Evolutionary conservation across 2,888 invertebrate species (phyloP).

Genomic region (Rotaria sp.): DNA sequence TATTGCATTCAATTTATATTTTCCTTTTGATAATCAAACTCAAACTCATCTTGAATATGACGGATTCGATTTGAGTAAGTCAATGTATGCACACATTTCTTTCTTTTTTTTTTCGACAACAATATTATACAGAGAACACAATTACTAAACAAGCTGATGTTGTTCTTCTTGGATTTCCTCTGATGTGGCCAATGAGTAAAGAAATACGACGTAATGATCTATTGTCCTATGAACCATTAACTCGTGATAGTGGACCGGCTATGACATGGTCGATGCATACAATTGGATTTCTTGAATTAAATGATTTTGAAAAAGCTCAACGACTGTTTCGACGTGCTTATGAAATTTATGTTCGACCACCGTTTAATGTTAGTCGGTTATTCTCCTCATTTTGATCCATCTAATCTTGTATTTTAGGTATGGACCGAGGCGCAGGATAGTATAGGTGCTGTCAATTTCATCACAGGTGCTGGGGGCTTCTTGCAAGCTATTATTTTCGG

Average conservation of each 20-base stretch:
- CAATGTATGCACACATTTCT: background rate
- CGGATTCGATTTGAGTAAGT: background rate
- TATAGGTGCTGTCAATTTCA: conserved; percentile 55
- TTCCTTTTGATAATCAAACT: conserved; percentile 48
- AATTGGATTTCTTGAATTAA: conserved; percentile 54
- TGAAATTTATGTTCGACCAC: conserved; percentile 47
- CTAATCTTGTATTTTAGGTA: conserved; percentile 46
- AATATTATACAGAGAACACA: conserved; percentile 42
- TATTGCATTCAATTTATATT: conserved; percentile 46
- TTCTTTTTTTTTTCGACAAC: background rate
- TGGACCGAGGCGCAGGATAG: conserved; percentile 54
- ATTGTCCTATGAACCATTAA: conserved; percentile 49
- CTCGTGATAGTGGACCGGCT: conserved; percentile 52
- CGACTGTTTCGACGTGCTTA: conserved; percentile 49
- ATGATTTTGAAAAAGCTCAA: conserved; percentile 48
- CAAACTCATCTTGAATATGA: conserved; percentile 32
- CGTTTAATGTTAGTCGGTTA: conserved; percentile 51
- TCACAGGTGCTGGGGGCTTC: conserved; percentile 57
- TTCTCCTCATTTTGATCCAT: background rate
- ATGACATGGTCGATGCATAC: conserved; percentile 58
- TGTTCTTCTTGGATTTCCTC: conserved; percentile 55
- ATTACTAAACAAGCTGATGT: conserved; percentile 53
- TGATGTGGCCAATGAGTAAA: conserved; percentile 47
- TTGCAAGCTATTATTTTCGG: conserved; percentile 55
- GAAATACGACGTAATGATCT: conserved; percentile 52